Base-by-base conservation (phyloP, 2,113 vertebrate genomes). In the Calyptommatus sinebrachiatus region DNA sequence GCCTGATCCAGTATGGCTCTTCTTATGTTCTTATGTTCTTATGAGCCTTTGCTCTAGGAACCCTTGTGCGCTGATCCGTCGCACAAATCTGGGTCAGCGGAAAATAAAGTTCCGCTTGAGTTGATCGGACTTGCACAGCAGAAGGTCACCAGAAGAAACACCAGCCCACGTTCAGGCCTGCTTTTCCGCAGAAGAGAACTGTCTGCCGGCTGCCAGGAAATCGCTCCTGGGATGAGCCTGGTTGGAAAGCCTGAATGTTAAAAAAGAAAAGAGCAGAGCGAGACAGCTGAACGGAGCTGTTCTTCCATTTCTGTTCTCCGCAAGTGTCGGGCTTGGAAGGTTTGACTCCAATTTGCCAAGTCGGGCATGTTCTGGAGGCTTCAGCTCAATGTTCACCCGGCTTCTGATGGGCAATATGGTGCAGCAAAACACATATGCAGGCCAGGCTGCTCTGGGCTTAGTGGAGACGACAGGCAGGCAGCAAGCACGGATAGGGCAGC, bases 381-480 rank as follows among this genome's bases (percentile, higher is more conserved):
- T 78, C 65, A 78, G 21, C 29, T 61, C 61, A 80, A 71, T 69
- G 70, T 35, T 57, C 74, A 79, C 76, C 22, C 63, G 72, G 71
- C 18, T 31, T 82, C 76, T 48, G 74, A 26, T 78, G 20, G 29
- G 9, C 26, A 73, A 11, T 78, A 46, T 84, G 63, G 61, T 63
- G 31, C 83, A 70, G 22, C 22, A 78, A 69, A 77, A 73, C 71
- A 72, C 69, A 86, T 77, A 28, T 81, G 62, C 35, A 21, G 46
- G 29, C 18, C 62, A 83, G 60, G 22, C 80, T 35, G 29, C 46
- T 77, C 67, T 16, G 8, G 28, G 45, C 14, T 71, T 68, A 50
- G 68, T 2, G 53, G 45, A 72, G 31, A 45, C 48, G 61, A 72
- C 60, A 26, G 78, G 57, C 35, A 29, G 28, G n/a, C 5, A 16